Evolutionary conservation across 2,113 vertebrate genomes (phyloP).

Genomic region (Pseudorasbora parva): DNA sequence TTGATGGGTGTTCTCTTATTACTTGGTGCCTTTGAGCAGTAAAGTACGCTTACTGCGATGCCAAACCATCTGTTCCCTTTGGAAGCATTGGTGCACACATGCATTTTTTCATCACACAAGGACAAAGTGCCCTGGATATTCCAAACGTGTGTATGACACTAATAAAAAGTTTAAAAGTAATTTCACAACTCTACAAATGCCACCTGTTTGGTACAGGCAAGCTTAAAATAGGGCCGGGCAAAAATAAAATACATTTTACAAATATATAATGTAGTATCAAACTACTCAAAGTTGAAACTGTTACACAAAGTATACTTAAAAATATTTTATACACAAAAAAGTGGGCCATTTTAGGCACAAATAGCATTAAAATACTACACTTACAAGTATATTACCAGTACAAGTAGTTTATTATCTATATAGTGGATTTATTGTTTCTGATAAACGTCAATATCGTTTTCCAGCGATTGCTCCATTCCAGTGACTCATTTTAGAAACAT

Average conservation of each 20-base stretch:
- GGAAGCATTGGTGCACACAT: conserved; percentile 40
- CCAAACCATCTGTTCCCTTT: conserved; percentile 63
- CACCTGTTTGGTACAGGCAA: background rate
- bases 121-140: conserved; percentile 55
- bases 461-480: too few species aligned
- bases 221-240: background rate
- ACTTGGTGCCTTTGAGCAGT: conserved; percentile 54
- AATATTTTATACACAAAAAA: too few species aligned
- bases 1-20: conserved; percentile 52
- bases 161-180: conserved; percentile 25
- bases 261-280: background rate
- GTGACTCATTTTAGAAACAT: too few species aligned
- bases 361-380: too few species aligned
- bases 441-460: background rate
- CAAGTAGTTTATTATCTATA: background rate
- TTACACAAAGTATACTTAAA: too few species aligned
- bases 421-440: background rate
- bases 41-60: conserved; percentile 52
- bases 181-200: background rate
- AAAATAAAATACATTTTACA: too few species aligned
- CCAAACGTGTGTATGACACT: conserved; percentile 38
- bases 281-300: too few species aligned
- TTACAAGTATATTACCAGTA: too few species aligned
- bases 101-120: conserved; percentile 51
- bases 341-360: too few species aligned